Percentiles rank a stretch among this genome's conserved stretches.
phyloP scores from a whole-genome alignment of 2,113 vertebrate genomes.

The Xiphophorus couchianus region DNA sequence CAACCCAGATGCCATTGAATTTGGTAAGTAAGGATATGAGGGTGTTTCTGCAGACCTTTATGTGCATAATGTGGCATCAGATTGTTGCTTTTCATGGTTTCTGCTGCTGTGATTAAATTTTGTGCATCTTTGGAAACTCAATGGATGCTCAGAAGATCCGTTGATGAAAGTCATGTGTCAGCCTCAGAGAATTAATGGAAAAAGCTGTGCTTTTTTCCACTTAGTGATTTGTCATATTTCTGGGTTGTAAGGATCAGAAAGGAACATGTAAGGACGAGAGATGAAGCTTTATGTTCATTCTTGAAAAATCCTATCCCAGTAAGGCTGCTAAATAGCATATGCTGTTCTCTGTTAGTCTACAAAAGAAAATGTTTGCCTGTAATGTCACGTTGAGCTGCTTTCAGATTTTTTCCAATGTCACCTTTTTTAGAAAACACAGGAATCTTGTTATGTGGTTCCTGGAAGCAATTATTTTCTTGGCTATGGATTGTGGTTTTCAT shows the following conservation, averaged over 20 bases:
- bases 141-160: conserved; percentile 12
- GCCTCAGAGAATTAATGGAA: background rate
- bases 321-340: background rate
- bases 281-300: conserved; percentile 12
- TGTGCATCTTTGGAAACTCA: conserved; percentile 3
- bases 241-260: conserved; percentile 30
- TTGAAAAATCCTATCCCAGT: conserved; percentile 8
- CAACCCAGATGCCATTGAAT: conserved; percentile 62
- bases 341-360: conserved; percentile 4
- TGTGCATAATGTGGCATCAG: conserved; percentile 11
- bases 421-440: conserved; percentile 37
- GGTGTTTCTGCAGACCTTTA: conserved; percentile 3
- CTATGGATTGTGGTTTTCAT: conserved; percentile 60
- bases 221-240: conserved; percentile 11
- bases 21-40: conserved; percentile 58
- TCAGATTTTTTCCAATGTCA: conserved; percentile 31
- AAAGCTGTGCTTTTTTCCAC: conserved; percentile 9
- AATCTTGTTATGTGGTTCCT: conserved; percentile 64
- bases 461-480: conserved; percentile 73
- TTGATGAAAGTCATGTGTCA: conserved; percentile 18
- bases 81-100: conserved; percentile 3
- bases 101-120: conserved; percentile 14
- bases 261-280: conserved; percentile 12
- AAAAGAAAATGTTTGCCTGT: conserved; percentile 45
- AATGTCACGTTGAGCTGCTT: conserved; percentile 44